A percentile compares a stretch with the other conserved stretches of the same genome.
These are phyloP conservation scores for Enteromius thamalakanensis DNA, from an alignment of 2,797 vertebrate species.

Conservation along the genomic window DNA sequence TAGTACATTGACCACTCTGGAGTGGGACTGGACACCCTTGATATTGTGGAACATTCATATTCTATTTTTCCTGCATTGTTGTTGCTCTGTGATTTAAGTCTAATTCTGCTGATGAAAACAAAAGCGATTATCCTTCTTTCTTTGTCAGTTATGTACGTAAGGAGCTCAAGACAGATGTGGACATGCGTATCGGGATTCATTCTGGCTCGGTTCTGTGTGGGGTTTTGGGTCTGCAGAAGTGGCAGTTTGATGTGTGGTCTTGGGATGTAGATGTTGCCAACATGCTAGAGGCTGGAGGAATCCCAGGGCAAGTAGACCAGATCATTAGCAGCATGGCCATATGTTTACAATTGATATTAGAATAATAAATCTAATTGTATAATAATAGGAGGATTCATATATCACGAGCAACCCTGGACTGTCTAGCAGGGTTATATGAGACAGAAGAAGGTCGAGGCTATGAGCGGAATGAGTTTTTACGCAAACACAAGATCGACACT, in stretches of 20 bases:
- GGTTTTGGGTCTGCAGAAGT: conserved; percentile 89
- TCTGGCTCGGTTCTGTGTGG: conserved; percentile 90
- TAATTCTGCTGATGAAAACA: neutral
- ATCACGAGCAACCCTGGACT: conserved; percentile 65
- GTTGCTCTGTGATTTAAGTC: neutral
- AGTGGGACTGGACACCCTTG: neutral
- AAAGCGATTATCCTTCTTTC: neutral
- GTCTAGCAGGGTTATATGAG: conserved; percentile 66
- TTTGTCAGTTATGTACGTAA: conserved; percentile 82
- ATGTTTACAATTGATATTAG: neutral
- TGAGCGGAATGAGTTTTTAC: conserved; percentile 88
- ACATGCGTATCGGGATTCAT: conserved; percentile 92
- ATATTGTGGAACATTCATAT: neutral
- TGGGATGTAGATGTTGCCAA: conserved; percentile 92
- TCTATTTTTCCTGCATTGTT: neutral
- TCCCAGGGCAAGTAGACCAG: conserved; percentile 80
- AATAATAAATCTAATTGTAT: neutral
- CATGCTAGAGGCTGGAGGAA: conserved; percentile 89
- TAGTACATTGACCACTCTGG: neutral
- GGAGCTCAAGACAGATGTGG: conserved; percentile 87
- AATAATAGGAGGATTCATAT: conserved; percentile 60
- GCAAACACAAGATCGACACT: conserved; percentile 90
- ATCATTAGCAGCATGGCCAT: neutral
- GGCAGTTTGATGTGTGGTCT: conserved; percentile 93
- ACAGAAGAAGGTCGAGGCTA: conserved; percentile 84